Base-by-base conservation (phyloP, 2,888 invertebrate species). In the Cacoxenus indagator region DNA sequence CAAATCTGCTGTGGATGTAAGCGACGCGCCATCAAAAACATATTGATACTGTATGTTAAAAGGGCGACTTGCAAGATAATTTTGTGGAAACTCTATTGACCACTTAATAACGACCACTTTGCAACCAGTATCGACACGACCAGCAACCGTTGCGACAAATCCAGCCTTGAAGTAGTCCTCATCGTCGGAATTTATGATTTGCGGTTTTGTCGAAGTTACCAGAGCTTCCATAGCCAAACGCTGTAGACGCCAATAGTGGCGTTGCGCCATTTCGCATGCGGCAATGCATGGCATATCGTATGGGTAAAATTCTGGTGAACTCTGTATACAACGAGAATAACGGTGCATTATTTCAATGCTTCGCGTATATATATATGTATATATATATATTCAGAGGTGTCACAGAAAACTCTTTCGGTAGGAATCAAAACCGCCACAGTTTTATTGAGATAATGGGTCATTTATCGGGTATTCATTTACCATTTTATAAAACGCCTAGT, bases 1-100 rank as follows among this genome's bases (percentile, higher is more conserved):
- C 19, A 17, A 48, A 4, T 2, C 6, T 51, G n/a, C 11, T 19
- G 51, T 51, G 4, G 51, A 19, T 17, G n/a, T 51, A 22, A 17
- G 14, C 14, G 37, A 37, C 1, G 94, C 64, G 92, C 91, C 93
- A 93, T 94, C 87, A 96, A 67, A 67, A 37, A 78, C 75, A 55
- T 78, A 83, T 74, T 82, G 78, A 55, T 83, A 86, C 72, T 85
- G 85, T 61, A 85, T 85, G 54, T 82, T 82, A 67, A 86, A 84
- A 45, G 85, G 85, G 55, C 85, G 74, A 57, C 76, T 84, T 64
- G 84, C 76, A 71, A 84, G 70, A 65, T 80, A 81, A 45, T 82
- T 78, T 31, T 83, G 78, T 14, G 85, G 82, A 11, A 85, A 78
- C 9, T 75, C 74, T 68, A 85, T 84, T 67, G 75, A 70, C 85